Conservation (phyloP, 2,113 vertebrate genomes). For the Murina feae region DNA sequence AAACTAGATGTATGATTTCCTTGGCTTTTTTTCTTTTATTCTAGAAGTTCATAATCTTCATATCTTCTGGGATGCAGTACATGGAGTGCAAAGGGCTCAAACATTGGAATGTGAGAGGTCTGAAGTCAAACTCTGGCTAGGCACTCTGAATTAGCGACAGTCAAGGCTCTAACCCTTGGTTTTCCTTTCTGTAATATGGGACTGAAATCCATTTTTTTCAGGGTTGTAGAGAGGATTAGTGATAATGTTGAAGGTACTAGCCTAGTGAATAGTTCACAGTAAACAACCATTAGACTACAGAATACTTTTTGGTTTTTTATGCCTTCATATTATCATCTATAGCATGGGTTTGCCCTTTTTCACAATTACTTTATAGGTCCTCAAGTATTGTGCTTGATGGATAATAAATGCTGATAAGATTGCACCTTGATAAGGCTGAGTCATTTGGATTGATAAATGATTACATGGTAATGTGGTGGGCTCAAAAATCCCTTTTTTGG, state of each 20-base stretch:
- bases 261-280: background rate
- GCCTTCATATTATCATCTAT: background rate
- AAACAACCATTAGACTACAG: background rate
- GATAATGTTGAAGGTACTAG: background rate
- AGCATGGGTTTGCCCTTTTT: background rate
- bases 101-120: background rate
- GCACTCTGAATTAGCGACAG: background rate
- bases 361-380: background rate
- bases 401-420: background rate
- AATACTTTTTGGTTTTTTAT: background rate
- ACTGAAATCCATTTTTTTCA: background rate
- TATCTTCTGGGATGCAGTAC: background rate
- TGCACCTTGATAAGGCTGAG: background rate
- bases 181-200: background rate
- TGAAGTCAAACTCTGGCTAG: background rate
- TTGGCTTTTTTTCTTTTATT: background rate
- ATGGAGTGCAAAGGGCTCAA: background rate
- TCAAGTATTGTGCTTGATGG: background rate
- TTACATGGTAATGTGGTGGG: background rate
- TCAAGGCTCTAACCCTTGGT: background rate
- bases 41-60: background rate
- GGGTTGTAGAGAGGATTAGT: background rate
- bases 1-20: background rate
- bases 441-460: background rate
- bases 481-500: background rate